Base-by-base conservation (phyloP, 2,113 vertebrate species). In the Hyperopisus bebe region DNA sequence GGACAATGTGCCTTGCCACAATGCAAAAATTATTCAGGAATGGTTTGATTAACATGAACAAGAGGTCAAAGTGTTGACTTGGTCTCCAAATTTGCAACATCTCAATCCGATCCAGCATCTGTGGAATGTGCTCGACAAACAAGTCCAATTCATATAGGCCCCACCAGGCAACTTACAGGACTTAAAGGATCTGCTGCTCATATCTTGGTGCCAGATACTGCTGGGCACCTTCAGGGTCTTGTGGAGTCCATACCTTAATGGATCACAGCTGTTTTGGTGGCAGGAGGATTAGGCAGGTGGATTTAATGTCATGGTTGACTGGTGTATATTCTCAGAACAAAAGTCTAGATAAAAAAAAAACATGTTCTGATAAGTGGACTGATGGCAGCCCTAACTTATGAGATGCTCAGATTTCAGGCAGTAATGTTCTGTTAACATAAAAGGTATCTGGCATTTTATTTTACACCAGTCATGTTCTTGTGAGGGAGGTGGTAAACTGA, bases 401-500 rank as follows among this genome's bases (percentile, higher is more conserved):
- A 80, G 74, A 80, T 42, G 35, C 35, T 42, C 74, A 39, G 5
- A 80, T 42, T 80, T 35, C 82, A 47, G 42, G 42, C 24, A 84
- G 44, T 84, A 24, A 47, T 47, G 19, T 47, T 47, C 82, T n/a
- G 82, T 47, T n/a, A 21, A 42, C 44, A 46, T 24, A 19, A 47
- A 35, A 0, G 77, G 5, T 82, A 21, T 46, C 77, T 80, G 35
- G 35, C 17, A 15, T 42, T 80, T 80, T 19, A 39, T 39, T 15
- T 80, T 44, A 27, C 42, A 21, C 42, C 77, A 46, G 46, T 27
- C n/a, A 17, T 17, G 5, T 88, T 27, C 39, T 35, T 90, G 44
- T 84, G 53, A 90, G 74, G 90, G 90, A 89, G 90, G 62, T 35
- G 89, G n/a, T 70, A 50, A 87, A 80, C 47, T 89, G 70, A 90